These are phyloP conservation scores for Andrena hattorfiana DNA, from an alignment of 2,888 invertebrate species.

Conservation along the genomic window DNA sequence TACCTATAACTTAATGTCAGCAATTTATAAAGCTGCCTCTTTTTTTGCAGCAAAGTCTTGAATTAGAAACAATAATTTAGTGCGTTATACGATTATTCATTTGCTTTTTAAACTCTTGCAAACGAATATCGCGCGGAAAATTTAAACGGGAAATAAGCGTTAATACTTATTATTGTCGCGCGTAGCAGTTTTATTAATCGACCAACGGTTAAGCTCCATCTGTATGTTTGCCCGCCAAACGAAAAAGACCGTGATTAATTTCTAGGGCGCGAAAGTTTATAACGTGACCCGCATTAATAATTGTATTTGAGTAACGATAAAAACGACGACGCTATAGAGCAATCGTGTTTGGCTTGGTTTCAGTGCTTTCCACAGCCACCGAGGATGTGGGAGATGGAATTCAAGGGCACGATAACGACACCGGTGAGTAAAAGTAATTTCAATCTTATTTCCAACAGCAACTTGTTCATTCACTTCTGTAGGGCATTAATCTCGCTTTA, in stretches of 20 bases:
- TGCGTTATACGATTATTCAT: background rate
- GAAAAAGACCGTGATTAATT: conserved; percentile 63
- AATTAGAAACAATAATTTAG: no score
- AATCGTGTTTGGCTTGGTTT: conserved; percentile 66
- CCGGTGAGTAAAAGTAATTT: conserved; percentile 76
- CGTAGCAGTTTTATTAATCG: conserved; percentile 2
- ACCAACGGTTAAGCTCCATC: conserved; percentile 23
- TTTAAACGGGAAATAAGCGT: background rate
- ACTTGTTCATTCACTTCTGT: background rate
- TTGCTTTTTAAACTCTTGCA: background rate
- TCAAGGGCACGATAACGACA: conserved; percentile 79
- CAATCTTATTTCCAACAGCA: conserved; percentile 4
- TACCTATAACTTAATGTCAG: no score
- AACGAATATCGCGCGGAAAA: background rate
- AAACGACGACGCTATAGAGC: conserved; percentile 19
- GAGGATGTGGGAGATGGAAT: conserved; percentile 79
- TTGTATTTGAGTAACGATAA: conserved; percentile 33
- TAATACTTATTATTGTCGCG: background rate
- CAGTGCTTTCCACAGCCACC: conserved; percentile 80
- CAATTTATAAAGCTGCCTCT: no score
- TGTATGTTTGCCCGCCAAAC: conserved; percentile 58
- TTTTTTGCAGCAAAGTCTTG: no score
- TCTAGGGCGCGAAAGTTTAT: conserved; percentile 67
- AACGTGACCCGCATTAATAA: conserved; percentile 66
- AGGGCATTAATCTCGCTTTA: background rate